phyloP scores from a whole-genome alignment of 1,140 invertebrate genomes.

The Drosophila dunni region DNA sequence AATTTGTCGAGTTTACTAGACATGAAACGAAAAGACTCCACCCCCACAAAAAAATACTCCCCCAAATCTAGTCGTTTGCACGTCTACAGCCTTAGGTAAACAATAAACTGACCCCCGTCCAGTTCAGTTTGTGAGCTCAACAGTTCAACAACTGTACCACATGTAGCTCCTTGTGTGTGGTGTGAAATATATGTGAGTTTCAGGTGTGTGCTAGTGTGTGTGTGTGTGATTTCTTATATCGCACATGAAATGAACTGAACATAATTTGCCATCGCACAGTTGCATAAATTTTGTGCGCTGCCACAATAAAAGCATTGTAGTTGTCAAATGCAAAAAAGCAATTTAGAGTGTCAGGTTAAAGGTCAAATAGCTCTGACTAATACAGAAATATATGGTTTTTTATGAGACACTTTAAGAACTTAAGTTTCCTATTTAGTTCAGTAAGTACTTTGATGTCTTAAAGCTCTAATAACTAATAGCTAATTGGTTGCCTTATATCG shows the following conservation, averaged over 20 bases:
- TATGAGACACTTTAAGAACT: neutral
- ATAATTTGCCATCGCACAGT: conserved; percentile 71
- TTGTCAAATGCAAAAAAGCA: conserved; percentile 65
- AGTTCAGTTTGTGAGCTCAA: neutral
- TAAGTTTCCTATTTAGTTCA: neutral
- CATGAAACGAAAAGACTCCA: conserved; percentile 1
- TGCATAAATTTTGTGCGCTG: conserved; percentile 70
- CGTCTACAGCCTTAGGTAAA: conserved; percentile 70
- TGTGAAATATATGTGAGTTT: conserved; percentile 59
- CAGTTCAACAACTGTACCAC: conserved; percentile 51
- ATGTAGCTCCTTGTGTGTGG: conserved; percentile 33
- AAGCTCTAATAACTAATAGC: neutral
- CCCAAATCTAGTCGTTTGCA: conserved; percentile 51
- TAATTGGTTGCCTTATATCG: neutral
- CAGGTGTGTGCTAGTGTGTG: too few relatives aligned
- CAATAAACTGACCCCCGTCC: conserved; percentile 71
- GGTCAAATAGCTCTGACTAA: neutral
- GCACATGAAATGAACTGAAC: conserved; percentile 75
- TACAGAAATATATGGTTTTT: neutral
- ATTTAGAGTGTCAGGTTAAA: conserved; percentile 30
- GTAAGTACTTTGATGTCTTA: too few relatives aligned
- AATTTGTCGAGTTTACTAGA: conserved; percentile 78
- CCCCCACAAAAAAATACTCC: neutral
- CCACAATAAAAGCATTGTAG: conserved; percentile 73
- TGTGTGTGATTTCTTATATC: conserved; percentile 37